These are phyloP conservation scores for Phasia obesa DNA, from an alignment of 2,888 invertebrate genomes.

Conservation along the genomic window DNA sequence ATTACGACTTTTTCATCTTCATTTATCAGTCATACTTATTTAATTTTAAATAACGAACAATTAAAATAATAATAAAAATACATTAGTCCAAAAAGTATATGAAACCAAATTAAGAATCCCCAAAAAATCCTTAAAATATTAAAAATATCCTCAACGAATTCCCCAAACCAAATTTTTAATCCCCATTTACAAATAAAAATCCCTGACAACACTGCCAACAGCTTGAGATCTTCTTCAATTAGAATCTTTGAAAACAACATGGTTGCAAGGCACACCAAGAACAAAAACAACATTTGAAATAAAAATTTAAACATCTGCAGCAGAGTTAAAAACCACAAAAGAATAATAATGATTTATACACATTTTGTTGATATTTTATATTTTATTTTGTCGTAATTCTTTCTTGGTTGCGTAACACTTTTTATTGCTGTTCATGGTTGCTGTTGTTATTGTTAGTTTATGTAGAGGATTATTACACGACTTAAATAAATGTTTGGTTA, in stretches of 20 bases:
- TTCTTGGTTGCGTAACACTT: conserved; percentile 54
- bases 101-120: too few relatives aligned
- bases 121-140: too few relatives aligned
- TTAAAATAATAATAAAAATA: too few relatives aligned
- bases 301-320: conserved; percentile 48
- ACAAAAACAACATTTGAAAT: background rate
- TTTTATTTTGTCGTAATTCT: conserved; percentile 12
- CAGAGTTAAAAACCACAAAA: conserved; percentile 44
- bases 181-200: too few relatives aligned
- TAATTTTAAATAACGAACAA: too few relatives aligned
- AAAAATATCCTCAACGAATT: too few relatives aligned
- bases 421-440: conserved; percentile 28
- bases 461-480: conserved; percentile 51
- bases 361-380: conserved; percentile 25
- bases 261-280: conserved; percentile 7
- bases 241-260: background rate
- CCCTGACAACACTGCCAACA: too few relatives aligned
- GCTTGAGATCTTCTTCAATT: conserved; percentile 4
- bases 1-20: too few relatives aligned
- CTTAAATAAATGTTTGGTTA: conserved; percentile 50
- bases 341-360: conserved; percentile 45
- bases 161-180: too few relatives aligned
- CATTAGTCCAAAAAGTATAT: too few relatives aligned
- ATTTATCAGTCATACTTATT: too few relatives aligned
- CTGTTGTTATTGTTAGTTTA: conserved; percentile 11